Evolutionary conservation across 30 jellyfish, hydroid and myxozoan species (phyloP).

Genomic region (Calvadosia cruxmelitensis): DNA sequence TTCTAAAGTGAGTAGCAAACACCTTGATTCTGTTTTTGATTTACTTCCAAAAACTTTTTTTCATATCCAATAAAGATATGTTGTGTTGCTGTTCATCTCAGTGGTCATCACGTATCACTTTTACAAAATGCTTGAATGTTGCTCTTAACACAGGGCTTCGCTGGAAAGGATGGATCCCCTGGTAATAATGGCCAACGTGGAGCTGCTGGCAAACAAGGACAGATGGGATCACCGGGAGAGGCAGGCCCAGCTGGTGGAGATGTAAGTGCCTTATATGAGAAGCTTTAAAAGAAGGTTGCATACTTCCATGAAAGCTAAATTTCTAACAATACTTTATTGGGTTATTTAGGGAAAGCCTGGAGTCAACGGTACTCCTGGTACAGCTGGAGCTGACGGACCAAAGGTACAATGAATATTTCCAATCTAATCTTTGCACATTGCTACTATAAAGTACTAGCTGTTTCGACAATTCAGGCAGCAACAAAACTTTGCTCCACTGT

Average conservation of each 20-base stretch:
- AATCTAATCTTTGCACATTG: too few relatives aligned
- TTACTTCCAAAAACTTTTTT: neutral
- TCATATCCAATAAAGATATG: too few relatives aligned
- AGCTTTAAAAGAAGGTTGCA: neutral
- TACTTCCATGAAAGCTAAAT: neutral
- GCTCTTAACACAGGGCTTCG: neutral
- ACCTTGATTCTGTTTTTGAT: neutral
- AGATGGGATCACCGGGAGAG: neutral
- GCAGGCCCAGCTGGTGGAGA: neutral
- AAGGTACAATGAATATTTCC: neutral
- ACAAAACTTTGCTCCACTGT: too few relatives aligned
- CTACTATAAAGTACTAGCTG: too few relatives aligned
- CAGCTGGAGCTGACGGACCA: slow-evolving; percentile 8
- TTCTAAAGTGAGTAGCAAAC: neutral
- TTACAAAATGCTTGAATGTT: neutral
- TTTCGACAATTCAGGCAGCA: too few relatives aligned
- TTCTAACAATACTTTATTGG: too few relatives aligned
- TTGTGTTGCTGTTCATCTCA: too few relatives aligned
- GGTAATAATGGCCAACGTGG: slow-evolving; percentile 46
- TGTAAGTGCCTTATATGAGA: neutral
- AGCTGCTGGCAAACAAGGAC: slow-evolving; percentile 14
- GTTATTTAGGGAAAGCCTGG: neutral
- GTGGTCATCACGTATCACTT: too few relatives aligned
- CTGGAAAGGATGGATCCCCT: slow-evolving; percentile 36
- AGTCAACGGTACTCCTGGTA: neutral